Percentiles rank a stretch among this genome's conserved stretches.
Evolutionary conservation across 2,888 invertebrate genomes (phyloP).

Genomic region (Synanthedon formicaeformis): DNA sequence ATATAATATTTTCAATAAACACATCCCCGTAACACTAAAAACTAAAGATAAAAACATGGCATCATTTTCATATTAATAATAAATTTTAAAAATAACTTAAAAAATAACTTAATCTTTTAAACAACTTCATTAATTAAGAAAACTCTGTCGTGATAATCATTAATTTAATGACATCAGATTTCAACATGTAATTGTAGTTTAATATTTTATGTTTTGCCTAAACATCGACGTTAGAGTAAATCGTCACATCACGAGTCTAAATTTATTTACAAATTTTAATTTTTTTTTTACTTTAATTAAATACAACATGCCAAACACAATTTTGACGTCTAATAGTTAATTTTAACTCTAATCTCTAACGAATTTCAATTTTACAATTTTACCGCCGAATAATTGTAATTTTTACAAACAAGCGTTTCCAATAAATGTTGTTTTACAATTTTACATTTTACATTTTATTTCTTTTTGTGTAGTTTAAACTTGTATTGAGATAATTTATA

Average conservation of each 20-base stretch:
- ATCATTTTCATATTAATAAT: slow-evolving; percentile 37
- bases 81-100: slow-evolving; percentile 5
- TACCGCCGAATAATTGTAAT: slow-evolving; percentile 56
- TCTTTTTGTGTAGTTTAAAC: background rate
- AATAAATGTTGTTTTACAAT: slow-evolving; percentile 4
- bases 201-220: slow-evolving; percentile 31
- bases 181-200: slow-evolving; percentile 4
- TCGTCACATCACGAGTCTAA: slow-evolving; percentile 61
- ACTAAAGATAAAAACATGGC: slow-evolving; percentile 64
- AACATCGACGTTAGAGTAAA: slow-evolving; percentile 52
- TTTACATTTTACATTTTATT: background rate
- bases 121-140: slow-evolving; percentile 5
- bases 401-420: slow-evolving; percentile 22
- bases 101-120: slow-evolving; percentile 24
- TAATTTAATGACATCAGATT: slow-evolving; percentile 1
- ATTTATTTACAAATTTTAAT: slow-evolving; percentile 47
- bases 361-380: slow-evolving; percentile 51
- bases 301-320: slow-evolving; percentile 59
- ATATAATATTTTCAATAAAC: slow-evolving; percentile 62
- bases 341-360: slow-evolving; percentile 46
- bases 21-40: slow-evolving; percentile 47
- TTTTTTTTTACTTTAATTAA: slow-evolving; percentile 27
- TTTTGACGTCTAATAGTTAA: slow-evolving; percentile 54
- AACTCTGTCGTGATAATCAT: slow-evolving; percentile 31
- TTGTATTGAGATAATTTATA: background rate